A percentile compares a stretch with the other conserved stretches of the same genome.
Evolutionary conservation across 2,113 vertebrate species (phyloP).

Genomic region (Podocnemis expansa): DNA sequence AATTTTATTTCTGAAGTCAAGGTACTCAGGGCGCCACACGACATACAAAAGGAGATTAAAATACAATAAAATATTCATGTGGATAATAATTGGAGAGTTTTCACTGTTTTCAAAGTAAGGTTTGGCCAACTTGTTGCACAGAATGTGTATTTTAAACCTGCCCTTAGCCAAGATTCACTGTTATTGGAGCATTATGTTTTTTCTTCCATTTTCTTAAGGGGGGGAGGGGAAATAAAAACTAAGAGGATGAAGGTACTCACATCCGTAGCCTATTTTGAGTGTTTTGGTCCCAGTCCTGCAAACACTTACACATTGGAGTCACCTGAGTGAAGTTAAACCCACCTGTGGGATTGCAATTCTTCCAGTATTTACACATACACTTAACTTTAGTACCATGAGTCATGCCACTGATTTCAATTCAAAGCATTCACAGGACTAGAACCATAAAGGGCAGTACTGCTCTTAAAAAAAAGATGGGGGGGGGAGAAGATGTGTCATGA

Average conservation of each 20-base stretch:
- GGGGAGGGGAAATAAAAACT: neutral
- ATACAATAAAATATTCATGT: constrained; percentile 56
- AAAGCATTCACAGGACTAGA: neutral
- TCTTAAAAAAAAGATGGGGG: neutral
- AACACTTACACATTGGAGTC: fast-evolving
- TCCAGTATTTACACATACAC: neutral
- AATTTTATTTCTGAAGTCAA: constrained; percentile 55
- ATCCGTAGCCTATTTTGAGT: neutral
- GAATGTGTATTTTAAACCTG: neutral
- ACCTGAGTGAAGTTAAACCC: neutral
- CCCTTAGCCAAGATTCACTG: neutral
- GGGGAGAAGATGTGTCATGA: too few species aligned
- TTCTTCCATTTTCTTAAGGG: neutral
- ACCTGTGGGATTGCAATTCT: neutral
- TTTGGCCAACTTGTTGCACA: neutral
- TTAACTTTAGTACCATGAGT: neutral
- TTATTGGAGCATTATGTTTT: neutral
- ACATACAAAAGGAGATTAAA: constrained; percentile 46
- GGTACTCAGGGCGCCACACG: constrained; percentile 29
- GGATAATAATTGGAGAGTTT: constrained; percentile 13
- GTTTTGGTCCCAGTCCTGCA: neutral
- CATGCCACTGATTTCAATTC: neutral
- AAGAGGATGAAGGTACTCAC: neutral
- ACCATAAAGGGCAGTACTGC: neutral
- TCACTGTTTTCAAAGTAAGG: neutral